These are phyloP conservation scores for Nesometra sesokonis DNA, from an alignment of 35 echinoderm and acorn worm species.

Conservation along the genomic window DNA sequence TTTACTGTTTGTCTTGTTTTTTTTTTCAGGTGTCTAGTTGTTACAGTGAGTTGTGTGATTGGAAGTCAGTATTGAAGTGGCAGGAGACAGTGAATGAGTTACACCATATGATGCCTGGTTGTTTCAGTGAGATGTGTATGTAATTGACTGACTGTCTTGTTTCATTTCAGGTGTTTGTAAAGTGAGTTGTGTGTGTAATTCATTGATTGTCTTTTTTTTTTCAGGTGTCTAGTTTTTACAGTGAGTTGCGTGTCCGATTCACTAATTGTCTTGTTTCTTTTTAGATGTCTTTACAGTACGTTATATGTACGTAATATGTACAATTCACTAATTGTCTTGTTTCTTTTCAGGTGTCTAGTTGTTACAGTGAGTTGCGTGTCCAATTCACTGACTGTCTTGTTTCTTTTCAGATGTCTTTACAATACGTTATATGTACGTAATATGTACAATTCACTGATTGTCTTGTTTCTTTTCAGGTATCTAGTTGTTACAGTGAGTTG, in stretches of 20 bases:
- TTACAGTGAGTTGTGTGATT: constrained; percentile 65
- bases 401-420: constrained; percentile 33
- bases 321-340: neutral
- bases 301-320: too few relatives aligned
- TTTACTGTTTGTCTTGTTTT: neutral
- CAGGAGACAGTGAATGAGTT: constrained; percentile 50
- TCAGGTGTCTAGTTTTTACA: constrained; percentile 67
- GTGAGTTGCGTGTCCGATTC: constrained; percentile 27
- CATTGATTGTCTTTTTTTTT: neutral
- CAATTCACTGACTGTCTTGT: neutral
- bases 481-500: constrained; percentile 50
- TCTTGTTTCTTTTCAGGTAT: constrained; percentile 32
- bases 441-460: too few relatives aligned
- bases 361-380: constrained; percentile 12
- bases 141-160: constrained; percentile 55
- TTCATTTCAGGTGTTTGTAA: too few relatives aligned
- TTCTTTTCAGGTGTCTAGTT: neutral
- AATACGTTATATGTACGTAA: too few relatives aligned
- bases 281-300: constrained; percentile 23
- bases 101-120: constrained; percentile 18
- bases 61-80: constrained; percentile 54
- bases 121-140: constrained; percentile 37
- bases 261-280: neutral
- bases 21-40: constrained; percentile 54
- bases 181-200: too few relatives aligned